Percentiles rank a stretch among this genome's conserved stretches.
Evolutionary conservation across 2,797 vertebrate genomes (phyloP).

Genomic region (Sebastes nivosus): DNA sequence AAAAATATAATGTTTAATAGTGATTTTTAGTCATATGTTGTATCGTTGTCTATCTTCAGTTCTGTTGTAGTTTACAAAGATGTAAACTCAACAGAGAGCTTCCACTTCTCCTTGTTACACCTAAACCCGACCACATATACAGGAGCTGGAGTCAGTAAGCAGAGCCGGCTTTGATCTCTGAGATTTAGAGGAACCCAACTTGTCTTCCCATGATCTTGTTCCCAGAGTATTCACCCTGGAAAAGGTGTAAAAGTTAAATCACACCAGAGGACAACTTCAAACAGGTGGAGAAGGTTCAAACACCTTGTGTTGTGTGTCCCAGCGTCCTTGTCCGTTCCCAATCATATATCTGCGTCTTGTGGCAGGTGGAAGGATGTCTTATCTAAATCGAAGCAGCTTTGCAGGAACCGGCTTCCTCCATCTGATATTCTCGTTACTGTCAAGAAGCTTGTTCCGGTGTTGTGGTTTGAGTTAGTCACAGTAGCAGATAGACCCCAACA

Average conservation of each 20-base stretch:
- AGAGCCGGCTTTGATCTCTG: constrained; percentile 40
- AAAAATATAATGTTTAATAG: not conserved
- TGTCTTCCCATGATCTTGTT: constrained; percentile 47
- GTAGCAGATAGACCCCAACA: not conserved
- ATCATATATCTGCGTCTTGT: constrained; percentile 33
- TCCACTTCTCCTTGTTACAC: not conserved
- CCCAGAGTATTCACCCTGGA: constrained; percentile 8
- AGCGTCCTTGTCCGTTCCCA: constrained; percentile 1
- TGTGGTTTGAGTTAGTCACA: constrained; percentile 61
- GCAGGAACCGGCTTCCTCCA: constrained; percentile 23
- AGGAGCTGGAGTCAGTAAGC: not conserved
- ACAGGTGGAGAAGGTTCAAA: constrained; percentile 56
- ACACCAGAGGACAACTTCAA: constrained; percentile 24
- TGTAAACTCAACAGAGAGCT: not conserved
- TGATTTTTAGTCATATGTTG: not conserved
- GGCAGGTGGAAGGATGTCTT: constrained; percentile 35
- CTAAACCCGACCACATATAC: constrained; percentile 11
- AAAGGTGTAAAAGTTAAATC: constrained; percentile 49
- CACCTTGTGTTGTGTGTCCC: not conserved
- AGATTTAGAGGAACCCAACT: constrained; percentile 3
- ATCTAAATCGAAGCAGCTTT: constrained; percentile 64
- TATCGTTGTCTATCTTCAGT: too few relatives aligned
- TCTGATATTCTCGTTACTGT: constrained; percentile 68
- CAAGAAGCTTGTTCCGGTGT: constrained; percentile 29
- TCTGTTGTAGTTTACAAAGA: not conserved